These are phyloP conservation scores for Hermetia illucens DNA, from an alignment of 1,140 invertebrate species.

Conservation along the genomic window DNA sequence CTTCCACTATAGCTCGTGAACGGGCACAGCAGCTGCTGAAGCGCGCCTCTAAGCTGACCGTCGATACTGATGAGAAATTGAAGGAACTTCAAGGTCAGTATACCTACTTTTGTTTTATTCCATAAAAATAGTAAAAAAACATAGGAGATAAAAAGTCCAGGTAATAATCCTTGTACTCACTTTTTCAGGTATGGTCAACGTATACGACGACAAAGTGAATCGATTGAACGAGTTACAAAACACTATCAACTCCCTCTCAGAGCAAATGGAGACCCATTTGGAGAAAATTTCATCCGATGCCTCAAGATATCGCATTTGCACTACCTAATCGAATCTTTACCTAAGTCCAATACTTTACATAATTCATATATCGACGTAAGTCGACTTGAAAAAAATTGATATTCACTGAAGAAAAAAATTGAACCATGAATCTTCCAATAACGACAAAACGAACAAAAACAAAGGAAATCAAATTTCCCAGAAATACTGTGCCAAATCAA, in stretches of 20 bases:
- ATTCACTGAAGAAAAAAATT: too few relatives aligned
- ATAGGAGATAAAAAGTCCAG: conserved; percentile 11
- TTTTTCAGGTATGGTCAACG: conserved; percentile 30
- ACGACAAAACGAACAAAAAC: too few relatives aligned
- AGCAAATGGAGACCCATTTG: conserved; percentile 34
- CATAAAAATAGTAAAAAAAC: not conserved
- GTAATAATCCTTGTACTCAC: conserved; percentile 2
- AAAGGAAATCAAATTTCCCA: too few relatives aligned
- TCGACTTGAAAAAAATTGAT: too few relatives aligned
- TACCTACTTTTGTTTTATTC: not conserved
- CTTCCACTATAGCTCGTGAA: conserved; percentile 49
- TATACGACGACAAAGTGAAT: conserved; percentile 36
- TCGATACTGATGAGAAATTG: conserved; percentile 57
- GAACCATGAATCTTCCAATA: too few relatives aligned
- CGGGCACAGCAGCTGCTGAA: conserved; percentile 57
- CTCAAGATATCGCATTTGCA: conserved; percentile 35
- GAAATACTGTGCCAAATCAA: too few relatives aligned
- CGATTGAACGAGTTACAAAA: conserved; percentile 32
- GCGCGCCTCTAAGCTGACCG: conserved; percentile 58
- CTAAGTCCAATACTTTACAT: too few relatives aligned
- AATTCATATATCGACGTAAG: too few relatives aligned
- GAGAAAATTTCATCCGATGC: conserved; percentile 37
- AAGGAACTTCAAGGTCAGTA: conserved; percentile 48
- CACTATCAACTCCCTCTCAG: conserved; percentile 34
- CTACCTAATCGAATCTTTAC: conserved; percentile 28